Conservation (phyloP, 2,888 invertebrate genomes). For the Eudemis profundana region DNA sequence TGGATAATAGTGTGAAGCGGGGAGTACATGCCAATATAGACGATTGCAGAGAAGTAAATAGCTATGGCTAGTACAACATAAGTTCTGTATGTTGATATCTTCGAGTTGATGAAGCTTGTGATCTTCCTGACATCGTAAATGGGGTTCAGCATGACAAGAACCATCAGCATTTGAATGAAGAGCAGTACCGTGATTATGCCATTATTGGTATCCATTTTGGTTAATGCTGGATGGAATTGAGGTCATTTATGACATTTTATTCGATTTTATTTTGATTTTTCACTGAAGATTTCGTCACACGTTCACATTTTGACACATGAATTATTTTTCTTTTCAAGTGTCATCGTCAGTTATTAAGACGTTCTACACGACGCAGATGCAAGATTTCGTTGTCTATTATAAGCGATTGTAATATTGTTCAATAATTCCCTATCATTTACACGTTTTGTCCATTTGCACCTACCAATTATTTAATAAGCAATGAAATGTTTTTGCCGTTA, state of each 20-base stretch:
- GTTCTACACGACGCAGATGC: too few species aligned
- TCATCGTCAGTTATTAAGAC: too few species aligned
- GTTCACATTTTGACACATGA: constrained; percentile 21
- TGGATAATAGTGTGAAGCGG: constrained; percentile 64
- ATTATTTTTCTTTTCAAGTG: constrained; percentile 1
- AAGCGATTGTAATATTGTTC: too few species aligned
- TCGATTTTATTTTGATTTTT: constrained; percentile 7
- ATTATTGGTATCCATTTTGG: constrained; percentile 66
- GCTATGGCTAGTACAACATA: constrained; percentile 51
- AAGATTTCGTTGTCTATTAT: too few species aligned
- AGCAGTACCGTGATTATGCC: constrained; percentile 61
- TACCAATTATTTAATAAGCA: too few species aligned
- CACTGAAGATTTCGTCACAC: neutral
- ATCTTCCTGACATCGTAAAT: constrained; percentile 65
- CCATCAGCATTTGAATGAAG: constrained; percentile 67
- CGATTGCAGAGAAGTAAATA: constrained; percentile 62
- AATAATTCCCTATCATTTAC: too few species aligned
- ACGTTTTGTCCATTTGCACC: too few species aligned
- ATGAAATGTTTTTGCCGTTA: too few species aligned
- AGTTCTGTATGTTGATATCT: constrained; percentile 52
- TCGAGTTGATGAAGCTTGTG: constrained; percentile 54
- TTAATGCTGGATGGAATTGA: constrained; percentile 14
- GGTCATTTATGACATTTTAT: neutral
- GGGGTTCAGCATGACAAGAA: constrained; percentile 71
- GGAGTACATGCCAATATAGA: constrained; percentile 69